Percentiles rank a stretch among this genome's conserved stretches.
phyloP scores from a whole-genome alignment of 1,140 invertebrate genomes.

The Danaus plexippus region DNA sequence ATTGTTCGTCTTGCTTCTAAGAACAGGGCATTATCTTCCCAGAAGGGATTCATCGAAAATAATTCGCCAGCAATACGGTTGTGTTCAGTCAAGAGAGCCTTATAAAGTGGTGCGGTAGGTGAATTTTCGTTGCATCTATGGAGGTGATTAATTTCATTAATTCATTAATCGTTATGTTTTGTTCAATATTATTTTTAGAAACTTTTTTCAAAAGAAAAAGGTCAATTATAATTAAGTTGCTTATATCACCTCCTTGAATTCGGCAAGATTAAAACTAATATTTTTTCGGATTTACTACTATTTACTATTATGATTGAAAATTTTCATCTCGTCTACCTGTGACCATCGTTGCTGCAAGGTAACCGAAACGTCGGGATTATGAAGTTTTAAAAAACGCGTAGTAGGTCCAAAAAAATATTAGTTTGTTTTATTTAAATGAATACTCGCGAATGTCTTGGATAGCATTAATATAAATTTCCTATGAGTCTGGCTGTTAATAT shows the following conservation, averaged over 20 bases:
- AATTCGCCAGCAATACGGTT: conserved; percentile 86
- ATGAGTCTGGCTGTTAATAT: too few relatives aligned
- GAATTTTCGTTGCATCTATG: conserved; percentile 60
- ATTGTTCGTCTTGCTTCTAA: conserved; percentile 85
- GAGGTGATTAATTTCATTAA: conserved; percentile 7
- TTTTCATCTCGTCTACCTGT: too few relatives aligned
- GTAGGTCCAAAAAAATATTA: too few relatives aligned
- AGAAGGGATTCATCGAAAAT: conserved; percentile 83
- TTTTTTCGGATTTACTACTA: too few relatives aligned
- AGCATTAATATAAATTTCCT: too few relatives aligned
- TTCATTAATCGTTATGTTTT: not conserved
- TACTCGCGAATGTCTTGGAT: too few relatives aligned
- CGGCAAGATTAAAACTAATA: too few relatives aligned
- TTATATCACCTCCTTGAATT: not conserved
- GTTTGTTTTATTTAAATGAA: too few relatives aligned
- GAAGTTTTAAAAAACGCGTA: too few relatives aligned
- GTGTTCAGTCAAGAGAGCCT: conserved; percentile 82
- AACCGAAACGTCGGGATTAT: too few relatives aligned
- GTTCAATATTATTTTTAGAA: not conserved
- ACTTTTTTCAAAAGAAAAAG: not conserved
- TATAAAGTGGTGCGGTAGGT: conserved; percentile 73
- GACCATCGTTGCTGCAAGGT: too few relatives aligned
- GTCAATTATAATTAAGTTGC: not conserved
- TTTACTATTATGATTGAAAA: too few relatives aligned
- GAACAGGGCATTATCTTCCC: conserved; percentile 87